Percentiles rank a stretch among this genome's conserved stretches.
Evolutionary conservation across 1,140 invertebrate genomes (phyloP).

Genomic region (Drosophila subpulchrella): DNA sequence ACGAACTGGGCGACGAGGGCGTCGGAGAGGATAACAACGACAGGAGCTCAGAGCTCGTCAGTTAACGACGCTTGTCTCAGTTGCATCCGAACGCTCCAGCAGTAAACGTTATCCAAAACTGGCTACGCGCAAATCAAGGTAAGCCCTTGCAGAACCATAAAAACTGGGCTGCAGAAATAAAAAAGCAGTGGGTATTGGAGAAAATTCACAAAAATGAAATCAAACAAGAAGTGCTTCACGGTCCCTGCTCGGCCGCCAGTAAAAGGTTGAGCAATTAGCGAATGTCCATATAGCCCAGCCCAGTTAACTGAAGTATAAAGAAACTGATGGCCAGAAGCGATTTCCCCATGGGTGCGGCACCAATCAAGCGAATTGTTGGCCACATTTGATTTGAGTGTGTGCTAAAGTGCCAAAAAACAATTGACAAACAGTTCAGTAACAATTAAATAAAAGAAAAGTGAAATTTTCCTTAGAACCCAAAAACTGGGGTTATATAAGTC

Average conservation of each 20-base stretch:
- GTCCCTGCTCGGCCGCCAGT: background rate
- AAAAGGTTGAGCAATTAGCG: conserved; percentile 43
- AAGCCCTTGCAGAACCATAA: conserved; percentile 11
- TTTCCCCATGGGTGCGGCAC: conserved; percentile 55
- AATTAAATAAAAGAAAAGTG: conserved; percentile 33
- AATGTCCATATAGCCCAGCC: conserved; percentile 29
- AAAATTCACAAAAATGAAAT: conserved; percentile 45
- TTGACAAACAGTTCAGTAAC: conserved; percentile 14
- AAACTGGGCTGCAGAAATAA: conserved; percentile 2
- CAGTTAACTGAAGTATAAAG: background rate
- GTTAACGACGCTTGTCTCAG: conserved; percentile 78
- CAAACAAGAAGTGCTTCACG: conserved; percentile 25
- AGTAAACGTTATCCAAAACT: conserved; percentile 73
- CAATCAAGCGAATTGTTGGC: conserved; percentile 55
- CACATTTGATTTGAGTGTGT: conserved; percentile 69
- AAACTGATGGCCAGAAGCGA: conserved; percentile 1
- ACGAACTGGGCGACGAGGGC: conserved; percentile 12
- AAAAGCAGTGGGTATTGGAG: background rate
- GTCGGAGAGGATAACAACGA: conserved; percentile 53
- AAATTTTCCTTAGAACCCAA: conserved; percentile 30
- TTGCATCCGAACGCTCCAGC: conserved; percentile 83
- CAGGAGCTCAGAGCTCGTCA: conserved; percentile 64
- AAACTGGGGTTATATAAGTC: conserved; percentile 65
- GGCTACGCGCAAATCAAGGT: conserved; percentile 69
- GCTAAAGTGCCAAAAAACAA: conserved; percentile 53